A percentile compares a stretch with the other conserved stretches of the same genome.
phyloP scores from a whole-genome alignment of 2,113 vertebrate genomes.

The Chaetorhynchus papuensis region DNA sequence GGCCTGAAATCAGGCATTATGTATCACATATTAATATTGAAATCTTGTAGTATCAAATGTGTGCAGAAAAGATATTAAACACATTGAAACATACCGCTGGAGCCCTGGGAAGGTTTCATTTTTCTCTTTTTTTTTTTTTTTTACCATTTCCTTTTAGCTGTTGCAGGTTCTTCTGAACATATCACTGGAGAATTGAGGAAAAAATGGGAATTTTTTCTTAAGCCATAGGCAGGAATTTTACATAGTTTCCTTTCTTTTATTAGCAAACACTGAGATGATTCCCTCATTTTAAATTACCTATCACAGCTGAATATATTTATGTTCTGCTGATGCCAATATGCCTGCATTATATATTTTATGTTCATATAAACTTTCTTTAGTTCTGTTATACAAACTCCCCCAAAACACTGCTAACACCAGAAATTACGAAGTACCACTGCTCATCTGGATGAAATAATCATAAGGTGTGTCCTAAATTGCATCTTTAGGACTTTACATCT shows the following conservation, averaged over 20 bases:
- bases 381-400: neutral
- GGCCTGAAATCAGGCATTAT: neutral
- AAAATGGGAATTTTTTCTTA: neutral
- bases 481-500: neutral
- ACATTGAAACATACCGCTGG: neutral
- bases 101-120: neutral
- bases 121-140: neutral
- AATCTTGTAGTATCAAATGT: neutral
- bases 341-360: neutral
- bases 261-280: neutral
- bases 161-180: neutral
- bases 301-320: neutral
- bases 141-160: neutral
- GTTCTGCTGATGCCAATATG: neutral
- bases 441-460: neutral
- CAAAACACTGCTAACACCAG: neutral
- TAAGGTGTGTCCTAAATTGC: neutral
- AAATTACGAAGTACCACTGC: neutral
- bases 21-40: neutral
- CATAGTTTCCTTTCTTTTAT: neutral
- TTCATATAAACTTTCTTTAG: neutral
- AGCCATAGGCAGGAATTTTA: neutral
- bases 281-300: neutral
- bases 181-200: neutral
- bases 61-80: neutral